Conservation (phyloP, 2,797 vertebrate species). For the Urocyon cinereoargenteus region DNA sequence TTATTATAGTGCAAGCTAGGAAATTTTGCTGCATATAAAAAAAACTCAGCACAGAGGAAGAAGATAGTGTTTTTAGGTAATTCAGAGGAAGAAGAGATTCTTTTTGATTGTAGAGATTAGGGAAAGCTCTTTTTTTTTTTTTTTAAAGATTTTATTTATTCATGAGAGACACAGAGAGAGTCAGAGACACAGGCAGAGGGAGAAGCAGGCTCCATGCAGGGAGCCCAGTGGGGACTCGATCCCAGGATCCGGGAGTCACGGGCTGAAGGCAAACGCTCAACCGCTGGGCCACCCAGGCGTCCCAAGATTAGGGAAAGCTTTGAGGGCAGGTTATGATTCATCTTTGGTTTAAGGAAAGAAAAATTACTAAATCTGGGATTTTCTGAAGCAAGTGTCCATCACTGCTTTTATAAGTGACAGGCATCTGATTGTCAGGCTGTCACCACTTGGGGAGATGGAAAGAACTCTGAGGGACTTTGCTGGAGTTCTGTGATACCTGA, state of each 20-base stretch:
- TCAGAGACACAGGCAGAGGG: too few relatives aligned
- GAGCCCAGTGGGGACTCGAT: too few relatives aligned
- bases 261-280: too few relatives aligned
- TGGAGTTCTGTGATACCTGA: slow-evolving; percentile 37
- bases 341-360: slow-evolving; percentile 40
- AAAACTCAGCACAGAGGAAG: not conserved
- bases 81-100: not conserved
- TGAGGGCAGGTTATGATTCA: slow-evolving; percentile 1
- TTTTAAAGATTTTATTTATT: too few relatives aligned
- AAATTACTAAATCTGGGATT: not conserved
- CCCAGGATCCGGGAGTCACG: too few relatives aligned
- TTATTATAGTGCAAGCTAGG: slow-evolving; percentile 27
- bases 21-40: not conserved
- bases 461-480: not conserved
- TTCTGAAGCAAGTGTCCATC: not conserved
- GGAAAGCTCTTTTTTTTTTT: not conserved
- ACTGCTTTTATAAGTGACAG: not conserved
- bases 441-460: not conserved
- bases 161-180: too few relatives aligned
- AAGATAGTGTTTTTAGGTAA: not conserved
- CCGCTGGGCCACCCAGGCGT: too few relatives aligned
- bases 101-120: slow-evolving; percentile 40
- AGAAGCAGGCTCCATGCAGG: too few relatives aligned
- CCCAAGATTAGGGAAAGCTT: not conserved
- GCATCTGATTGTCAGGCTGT: not conserved